Percentiles rank a stretch among this genome's conserved stretches.
Conservation (phyloP, 1,140 invertebrate species). For the Helicoverpa zea region DNA sequence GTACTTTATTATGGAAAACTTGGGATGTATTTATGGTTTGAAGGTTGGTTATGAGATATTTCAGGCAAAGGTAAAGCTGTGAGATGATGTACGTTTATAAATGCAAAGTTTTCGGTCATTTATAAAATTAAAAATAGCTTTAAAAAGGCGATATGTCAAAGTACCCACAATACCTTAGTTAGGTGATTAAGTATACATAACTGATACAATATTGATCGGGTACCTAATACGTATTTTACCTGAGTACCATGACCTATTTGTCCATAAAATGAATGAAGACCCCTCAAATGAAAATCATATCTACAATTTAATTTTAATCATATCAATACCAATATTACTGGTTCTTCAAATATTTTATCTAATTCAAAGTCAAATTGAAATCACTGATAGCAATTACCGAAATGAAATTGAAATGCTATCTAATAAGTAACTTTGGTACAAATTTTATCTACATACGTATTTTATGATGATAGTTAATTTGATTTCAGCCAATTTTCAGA, state of each 20-base stretch:
- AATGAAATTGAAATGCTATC: not conserved
- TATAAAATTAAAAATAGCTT: too few species aligned
- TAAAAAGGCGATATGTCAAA: too few species aligned
- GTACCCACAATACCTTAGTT: too few species aligned
- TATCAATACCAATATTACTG: too few species aligned
- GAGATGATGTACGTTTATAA: not conserved
- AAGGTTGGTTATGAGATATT: not conserved
- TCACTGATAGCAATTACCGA: not conserved
- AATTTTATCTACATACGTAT: slow-evolving; percentile 6
- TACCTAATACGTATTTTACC: too few species aligned
- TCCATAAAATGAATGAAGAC: too few species aligned
- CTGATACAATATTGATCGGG: too few species aligned
- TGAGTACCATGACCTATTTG: too few species aligned
- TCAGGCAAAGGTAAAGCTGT: not conserved
- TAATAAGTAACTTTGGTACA: not conserved
- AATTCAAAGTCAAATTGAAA: not conserved
- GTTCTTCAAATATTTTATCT: not conserved
- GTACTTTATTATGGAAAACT: slow-evolving; percentile 12
- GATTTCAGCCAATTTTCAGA: not conserved
- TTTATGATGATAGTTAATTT: slow-evolving; percentile 24
- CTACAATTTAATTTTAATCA: too few species aligned
- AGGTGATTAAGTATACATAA: too few species aligned
- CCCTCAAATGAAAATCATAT: too few species aligned
- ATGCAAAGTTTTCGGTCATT: too few species aligned
- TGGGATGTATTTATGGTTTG: slow-evolving; percentile 24